Percentiles rank a stretch among this genome's conserved stretches.
phyloP scores from a whole-genome alignment of 2,113 vertebrate species.

The Castor canadensis region DNA sequence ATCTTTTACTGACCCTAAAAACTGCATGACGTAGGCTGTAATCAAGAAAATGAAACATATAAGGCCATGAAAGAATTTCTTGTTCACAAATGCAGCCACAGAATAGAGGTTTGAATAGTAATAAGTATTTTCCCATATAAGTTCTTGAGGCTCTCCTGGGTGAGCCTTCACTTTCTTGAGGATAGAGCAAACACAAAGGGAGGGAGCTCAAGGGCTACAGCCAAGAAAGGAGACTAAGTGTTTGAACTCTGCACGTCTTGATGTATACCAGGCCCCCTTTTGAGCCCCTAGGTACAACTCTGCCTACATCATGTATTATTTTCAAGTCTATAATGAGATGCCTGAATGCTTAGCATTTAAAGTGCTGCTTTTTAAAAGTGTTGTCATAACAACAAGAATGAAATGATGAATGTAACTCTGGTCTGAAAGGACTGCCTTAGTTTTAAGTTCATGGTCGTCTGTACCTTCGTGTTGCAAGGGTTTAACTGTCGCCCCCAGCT shows the following conservation, averaged over 20 bases:
- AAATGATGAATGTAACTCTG: slow-evolving; percentile 7
- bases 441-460: not conserved
- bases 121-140: not conserved
- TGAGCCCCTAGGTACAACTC: not conserved
- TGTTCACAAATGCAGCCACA: not conserved
- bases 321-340: slow-evolving; percentile 60
- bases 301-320: not conserved
- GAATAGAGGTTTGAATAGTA: not conserved
- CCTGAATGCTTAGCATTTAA: slow-evolving; percentile 2
- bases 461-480: not conserved
- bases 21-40: not conserved
- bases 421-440: not conserved
- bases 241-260: not conserved
- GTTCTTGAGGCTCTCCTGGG: not conserved
- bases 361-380: slow-evolving; percentile 65
- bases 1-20: not conserved
- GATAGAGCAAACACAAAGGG: not conserved
- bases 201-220: not conserved
- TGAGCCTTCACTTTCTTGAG: not conserved
- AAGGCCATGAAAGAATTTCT: not conserved
- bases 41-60: not conserved
- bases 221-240: not conserved
- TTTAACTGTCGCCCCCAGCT: not conserved
- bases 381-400: slow-evolving; percentile 77
- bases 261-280: not conserved